Evolutionary conservation across 2,888 invertebrate genomes (phyloP).

Genomic region (Epistrophella euchroma): DNA sequence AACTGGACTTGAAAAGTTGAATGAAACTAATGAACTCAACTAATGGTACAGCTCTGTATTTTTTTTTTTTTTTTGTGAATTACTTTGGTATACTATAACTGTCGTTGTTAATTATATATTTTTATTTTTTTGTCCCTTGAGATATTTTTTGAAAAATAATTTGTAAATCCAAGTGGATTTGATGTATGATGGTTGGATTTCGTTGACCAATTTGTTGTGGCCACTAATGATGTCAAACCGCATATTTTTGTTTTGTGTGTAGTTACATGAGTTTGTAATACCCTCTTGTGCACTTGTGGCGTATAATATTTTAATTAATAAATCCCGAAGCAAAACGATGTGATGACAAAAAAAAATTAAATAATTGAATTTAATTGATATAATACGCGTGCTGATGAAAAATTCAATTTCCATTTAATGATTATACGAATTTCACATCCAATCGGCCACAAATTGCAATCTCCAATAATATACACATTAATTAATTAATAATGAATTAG

Average conservation of each 20-base stretch:
- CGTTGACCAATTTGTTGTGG: conserved; percentile 52
- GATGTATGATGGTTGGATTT: conserved; percentile 40
- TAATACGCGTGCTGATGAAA: conserved; percentile 47
- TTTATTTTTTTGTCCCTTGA: conserved; percentile 13
- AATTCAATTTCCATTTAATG: conserved; percentile 73
- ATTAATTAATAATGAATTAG: conserved; percentile 60
- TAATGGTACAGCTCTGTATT: conserved; percentile 37
- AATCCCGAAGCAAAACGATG: not conserved
- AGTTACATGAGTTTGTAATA: not conserved
- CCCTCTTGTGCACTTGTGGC: conserved; percentile 17
- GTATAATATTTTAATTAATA: conserved; percentile 37
- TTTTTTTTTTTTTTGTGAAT: conserved; percentile 6
- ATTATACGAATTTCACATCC: conserved; percentile 63
- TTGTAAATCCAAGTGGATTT: conserved; percentile 49
- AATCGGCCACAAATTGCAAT: conserved; percentile 70
- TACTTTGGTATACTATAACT: not conserved
- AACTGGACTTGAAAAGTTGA: conserved; percentile 23
- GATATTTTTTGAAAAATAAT: conserved; percentile 36
- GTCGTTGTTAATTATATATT: conserved; percentile 14
- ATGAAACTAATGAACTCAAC: conserved; percentile 54
- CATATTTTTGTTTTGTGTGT: conserved; percentile 39
- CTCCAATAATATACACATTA: conserved; percentile 59
- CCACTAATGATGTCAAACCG: conserved; percentile 63
- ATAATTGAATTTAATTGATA: conserved; percentile 37
- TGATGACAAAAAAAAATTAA: not conserved